Base-by-base conservation (phyloP, 2,797 vertebrate species). In the Lepidocolaptes lacrymiger region DNA sequence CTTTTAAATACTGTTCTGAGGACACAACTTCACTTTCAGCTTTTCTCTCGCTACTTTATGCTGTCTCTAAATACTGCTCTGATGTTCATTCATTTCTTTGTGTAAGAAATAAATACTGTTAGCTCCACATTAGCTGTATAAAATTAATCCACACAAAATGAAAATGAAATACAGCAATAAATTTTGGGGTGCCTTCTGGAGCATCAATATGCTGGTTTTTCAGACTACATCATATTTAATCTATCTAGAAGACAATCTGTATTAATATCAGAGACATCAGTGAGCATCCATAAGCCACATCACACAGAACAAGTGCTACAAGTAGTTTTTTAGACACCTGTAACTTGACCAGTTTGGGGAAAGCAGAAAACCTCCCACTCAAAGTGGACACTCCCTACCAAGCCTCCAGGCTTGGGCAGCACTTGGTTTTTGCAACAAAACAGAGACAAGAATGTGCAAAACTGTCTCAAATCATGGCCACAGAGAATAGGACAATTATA, bases 401-500 rank as follows among this genome's bases (percentile, higher is more conserved):
- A 93, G 72, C 56, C 89, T 82, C 79, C 27, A 26, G 72, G 21
- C 39, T 63, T 75, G 66, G 73, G 44, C 51, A 86, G 39, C 48
- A 8, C 58, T 90, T 80, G 19, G 30, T 75, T 93, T 88, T 78
- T 4, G 11, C 36, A 91, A 71, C 22, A 92, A 95, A 80, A 44
- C 37, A 80, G 68, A 74, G 44, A 75, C 44, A 89, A 88, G 56
- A 93, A 85, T 61, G 72, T n/a, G 59, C 24, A 77, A 59, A 92
- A 54, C 24, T 83, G 54, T 58, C 87, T 58, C 64, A 80, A 54
- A 67, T 83, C 64, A 72, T 62, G 63, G 79, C 82, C 71, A 69
- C 82, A 84, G n/a, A 95, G 72, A 89, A 36, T 13, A 83, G 62
- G 36, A 72, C 83, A 83, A 89, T 78, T 83, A 64, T 14, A 94